Evolutionary conservation across 2,888 invertebrate species (phyloP).

Genomic region (Pristionchus maxplancki): DNA sequence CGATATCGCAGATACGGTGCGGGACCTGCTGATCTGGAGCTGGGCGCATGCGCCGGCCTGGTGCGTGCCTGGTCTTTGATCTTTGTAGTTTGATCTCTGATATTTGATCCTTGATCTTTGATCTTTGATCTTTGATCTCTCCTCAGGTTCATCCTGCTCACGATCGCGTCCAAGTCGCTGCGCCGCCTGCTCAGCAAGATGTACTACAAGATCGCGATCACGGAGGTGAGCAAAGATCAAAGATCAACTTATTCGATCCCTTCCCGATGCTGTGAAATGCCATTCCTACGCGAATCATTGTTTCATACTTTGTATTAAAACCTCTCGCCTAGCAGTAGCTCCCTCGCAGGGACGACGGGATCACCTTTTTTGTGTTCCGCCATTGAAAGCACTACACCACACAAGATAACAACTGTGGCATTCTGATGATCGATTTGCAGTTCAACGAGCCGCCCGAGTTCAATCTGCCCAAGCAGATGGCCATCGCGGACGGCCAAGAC

Average conservation of each 20-base stretch:
- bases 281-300: no score
- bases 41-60: constrained; percentile 37
- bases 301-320: no score
- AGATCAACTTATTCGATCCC: not conserved
- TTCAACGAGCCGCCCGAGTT: constrained; percentile 46
- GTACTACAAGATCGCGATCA: constrained; percentile 39
- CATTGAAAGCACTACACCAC: no score
- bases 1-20: not conserved
- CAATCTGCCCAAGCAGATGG: constrained; percentile 42
- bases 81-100: not conserved
- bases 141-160: not conserved
- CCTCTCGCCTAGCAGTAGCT: no score
- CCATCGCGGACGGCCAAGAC: not conserved
- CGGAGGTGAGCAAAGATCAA: not conserved
- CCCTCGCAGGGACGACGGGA: no score
- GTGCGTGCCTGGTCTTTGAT: not conserved
- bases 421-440: no score
- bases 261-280: no score
- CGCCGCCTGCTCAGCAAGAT: constrained; percentile 7
- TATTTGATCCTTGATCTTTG: not conserved
- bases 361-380: no score
- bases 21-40: not conserved
- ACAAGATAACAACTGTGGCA: no score
- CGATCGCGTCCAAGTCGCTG: not conserved
- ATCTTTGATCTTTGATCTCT: not conserved